Evolutionary conservation across 2,888 invertebrate species (phyloP), one percentile per base, ranked within the genome.

Genomic region (Dryadula phaetusa): DNA sequence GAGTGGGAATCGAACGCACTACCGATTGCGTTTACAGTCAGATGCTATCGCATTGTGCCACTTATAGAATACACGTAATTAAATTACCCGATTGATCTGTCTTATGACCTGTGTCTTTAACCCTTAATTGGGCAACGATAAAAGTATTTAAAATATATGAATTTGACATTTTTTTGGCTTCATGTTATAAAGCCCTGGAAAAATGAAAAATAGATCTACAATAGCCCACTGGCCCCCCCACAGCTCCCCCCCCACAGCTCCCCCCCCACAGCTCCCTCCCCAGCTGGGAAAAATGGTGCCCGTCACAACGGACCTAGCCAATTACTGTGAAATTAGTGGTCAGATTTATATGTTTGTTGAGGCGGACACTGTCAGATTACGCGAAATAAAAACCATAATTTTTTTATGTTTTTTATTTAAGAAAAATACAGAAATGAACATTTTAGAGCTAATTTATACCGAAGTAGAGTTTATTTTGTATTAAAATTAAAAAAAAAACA

Each of bases 401-500:
- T 52, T 52, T 25, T 28, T 28, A 28, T 52, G 14, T 25, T 16
- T 52, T 52, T 16, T 52, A 46, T 46, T 46, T 28, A n/a, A 25
- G 49, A 28, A 28, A 25, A 52, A 52, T 28, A 52, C 25, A 52
- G n/a, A 25, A 28, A 16, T 28, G 6, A 8, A 52, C 7, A 28
- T 52, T n/a, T 16, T 52, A 25, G 25, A 52, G 28, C 8, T 25
- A 16, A 25, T 52, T 52, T 18, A 18, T 52, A 28, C 1, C 1
- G 28, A 52, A 25, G 8, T 28, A 28, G 8, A 25, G 20, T 61
- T 66, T 70, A 65, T 70, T 67, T 67, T 34, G 58, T 46, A 62
- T 67, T 66, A 66, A 70, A 72, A 62, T 67, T 68, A 40, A 64
- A 64, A 40, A 64, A 64, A 47, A 70, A 70, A 67, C 71, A 73